Conservation (phyloP, 2,888 invertebrate species). For the Ramazzottius varieornatus region DNA sequence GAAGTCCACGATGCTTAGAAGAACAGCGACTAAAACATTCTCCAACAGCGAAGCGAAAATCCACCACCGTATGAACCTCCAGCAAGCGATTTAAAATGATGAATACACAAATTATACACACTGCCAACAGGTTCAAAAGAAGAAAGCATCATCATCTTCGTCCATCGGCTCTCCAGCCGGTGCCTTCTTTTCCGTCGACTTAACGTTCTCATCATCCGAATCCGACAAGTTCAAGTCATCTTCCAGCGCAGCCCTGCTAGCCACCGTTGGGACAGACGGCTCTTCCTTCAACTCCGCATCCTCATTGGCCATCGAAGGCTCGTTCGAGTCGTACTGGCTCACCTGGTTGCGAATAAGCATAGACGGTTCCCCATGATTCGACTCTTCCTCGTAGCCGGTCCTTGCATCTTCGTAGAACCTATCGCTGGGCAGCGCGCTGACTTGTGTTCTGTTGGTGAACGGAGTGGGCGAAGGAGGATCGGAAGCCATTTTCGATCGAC, state of each 20-base stretch:
- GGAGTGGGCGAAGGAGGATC: not conserved
- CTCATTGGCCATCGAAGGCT: constrained; percentile 3
- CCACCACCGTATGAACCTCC: too few relatives aligned
- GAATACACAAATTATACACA: not conserved
- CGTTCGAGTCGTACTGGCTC: not conserved
- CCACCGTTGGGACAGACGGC: not conserved
- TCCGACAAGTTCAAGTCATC: constrained; percentile 5
- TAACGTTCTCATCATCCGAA: constrained; percentile 3
- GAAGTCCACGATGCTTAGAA: too few relatives aligned
- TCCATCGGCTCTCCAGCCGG: constrained; percentile 25
- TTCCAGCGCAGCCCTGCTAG: not conserved
- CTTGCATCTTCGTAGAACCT: constrained; percentile 4
- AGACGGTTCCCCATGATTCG: not conserved
- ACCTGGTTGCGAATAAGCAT: not conserved
- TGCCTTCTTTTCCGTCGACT: constrained; percentile 6
- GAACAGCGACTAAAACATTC: too few relatives aligned
- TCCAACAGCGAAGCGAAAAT: too few relatives aligned
- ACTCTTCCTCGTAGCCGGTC: constrained; percentile 7
- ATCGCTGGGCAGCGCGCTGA: constrained; percentile 2
- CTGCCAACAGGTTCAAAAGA: constrained; percentile 27
- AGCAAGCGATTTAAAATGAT: too few relatives aligned
- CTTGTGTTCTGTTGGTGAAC: not conserved
- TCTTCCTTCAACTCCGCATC: too few relatives aligned
- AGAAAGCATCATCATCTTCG: constrained; percentile 28
- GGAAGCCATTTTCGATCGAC: not conserved